Base-by-base conservation (phyloP, 1,140 invertebrate species). In the Dendroctonus ponderosae region DNA sequence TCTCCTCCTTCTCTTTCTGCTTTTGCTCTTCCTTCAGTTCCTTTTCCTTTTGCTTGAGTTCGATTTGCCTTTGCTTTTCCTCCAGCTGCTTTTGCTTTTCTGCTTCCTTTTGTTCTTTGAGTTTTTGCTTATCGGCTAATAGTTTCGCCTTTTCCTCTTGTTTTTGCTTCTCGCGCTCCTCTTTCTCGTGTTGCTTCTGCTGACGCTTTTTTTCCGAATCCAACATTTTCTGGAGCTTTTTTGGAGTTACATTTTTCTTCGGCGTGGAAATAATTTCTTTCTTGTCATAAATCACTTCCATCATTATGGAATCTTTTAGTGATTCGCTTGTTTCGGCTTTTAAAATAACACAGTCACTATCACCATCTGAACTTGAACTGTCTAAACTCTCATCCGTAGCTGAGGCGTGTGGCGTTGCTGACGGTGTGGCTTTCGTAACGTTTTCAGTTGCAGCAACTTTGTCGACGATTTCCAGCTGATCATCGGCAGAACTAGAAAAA, bases 71-170 rank as follows among this genome's bases (percentile, higher is more conserved):
- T 58, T 71, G 68, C 69, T 77, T 81, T 66, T 80, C 76, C 62
- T 82, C 82, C 71, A 81, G 85, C 69, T 81, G 78, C 75, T 86
- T 86, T 62, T 81, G 79, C 70, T 82, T 86, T 62, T 85, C 83
- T 71, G 85, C 82, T 54, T 60, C 80, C 77, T 58, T 78, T 80
- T 57, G 78, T 75, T 61, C 80, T 79, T 70, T 84, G 80, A 38
- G 80, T 68, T 80, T 63, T 61, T 80, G 77, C 57, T 79, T 80
- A 56, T 78, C 75, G 58, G 80, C 79, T 69, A 83, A 80, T 37
- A 74, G 79, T 71, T 85, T 82, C 72, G 84, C 84, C 52, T 75
- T 79, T 70, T 83, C 81, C 59, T 79, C 79, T 44, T 83, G 78
- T 61, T 78, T 77, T 66, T 82, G 79, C 54, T 76, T 71, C 64